Base-by-base conservation (phyloP, 1,140 invertebrate species). In the Nylanderia fulva region DNA sequence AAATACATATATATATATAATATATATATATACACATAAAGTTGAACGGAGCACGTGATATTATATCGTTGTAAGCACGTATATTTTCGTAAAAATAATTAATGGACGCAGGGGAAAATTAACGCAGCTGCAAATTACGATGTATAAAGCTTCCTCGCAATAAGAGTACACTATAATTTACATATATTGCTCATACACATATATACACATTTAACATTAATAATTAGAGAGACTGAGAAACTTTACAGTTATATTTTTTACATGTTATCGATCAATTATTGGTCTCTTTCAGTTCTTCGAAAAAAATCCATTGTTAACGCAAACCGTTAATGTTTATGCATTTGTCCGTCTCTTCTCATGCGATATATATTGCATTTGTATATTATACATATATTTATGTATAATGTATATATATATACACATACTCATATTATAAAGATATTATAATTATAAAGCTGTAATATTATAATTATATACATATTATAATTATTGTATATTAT, bases 211-310 rank as follows among this genome's bases (percentile, higher is more conserved):
- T 24, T 66, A 77, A 64, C 9, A 36, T 76, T 79, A 68, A 68
- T 54, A 29, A 79, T 66, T n/a, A 33, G 29, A 79, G 75, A 79
- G 76, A 79, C 61, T 79, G 76, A 48, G 45, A 79, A 36, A 79
- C 45, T 68, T 68, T 66, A 77, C 60, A 77, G 36, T 77, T 77
- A 68, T 68, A 77, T n/a, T 21, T 36, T 56, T 39, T 39, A 63
- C 61, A 54, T 36, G 15, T 56, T 68, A 33, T 21, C n/a, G 15
- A 68, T 79, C 18, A 39, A 36, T 64, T 61, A 29, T 66, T 66
- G n/a, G 39, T 54, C 45, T 68, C 71, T 77, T 21, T 76, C 27
- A 11, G 18, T 76, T 76, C 15, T 48, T 52, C n/a, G n/a, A n/a
- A n/a, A n/a, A 5, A 42, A 54, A 36, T 39, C 15, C 54, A 2